Evolutionary conservation across 2,888 invertebrate species (phyloP).

Genomic region (Panopea generosa): DNA sequence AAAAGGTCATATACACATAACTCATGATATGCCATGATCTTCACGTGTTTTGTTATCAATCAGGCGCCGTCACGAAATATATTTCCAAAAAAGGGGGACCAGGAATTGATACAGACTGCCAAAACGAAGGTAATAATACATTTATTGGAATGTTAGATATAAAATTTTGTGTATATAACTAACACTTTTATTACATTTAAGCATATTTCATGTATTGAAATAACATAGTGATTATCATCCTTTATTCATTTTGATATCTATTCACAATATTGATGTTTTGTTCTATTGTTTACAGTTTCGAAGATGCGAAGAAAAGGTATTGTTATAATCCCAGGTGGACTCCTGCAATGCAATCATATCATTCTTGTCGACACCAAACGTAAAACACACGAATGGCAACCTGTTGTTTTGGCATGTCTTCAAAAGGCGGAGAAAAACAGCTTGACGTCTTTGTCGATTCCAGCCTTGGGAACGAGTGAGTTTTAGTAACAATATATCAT

Average conservation of each 20-base stretch:
- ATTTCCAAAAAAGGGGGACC: conserved; percentile 56
- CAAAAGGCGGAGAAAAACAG: conserved; percentile 39
- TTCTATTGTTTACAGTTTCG: no score
- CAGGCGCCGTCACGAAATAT: conserved; percentile 60
- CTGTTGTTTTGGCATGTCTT: conserved; percentile 28
- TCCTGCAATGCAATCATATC: conserved; percentile 31
- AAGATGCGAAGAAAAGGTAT: conserved; percentile 40
- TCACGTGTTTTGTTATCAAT: no score
- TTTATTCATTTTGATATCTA: no score
- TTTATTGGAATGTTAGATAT: no score
- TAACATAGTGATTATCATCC: no score
- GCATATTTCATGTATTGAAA: no score
- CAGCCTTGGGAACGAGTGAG: conserved; percentile 59
- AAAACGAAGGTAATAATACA: conserved; percentile 41
- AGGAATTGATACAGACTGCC: conserved; percentile 49
- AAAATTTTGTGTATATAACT: no score
- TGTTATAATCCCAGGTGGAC: conserved; percentile 39
- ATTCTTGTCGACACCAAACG: conserved; percentile 41
- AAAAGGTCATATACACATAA: no score
- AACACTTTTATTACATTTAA: no score
- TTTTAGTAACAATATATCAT: no score
- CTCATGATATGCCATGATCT: no score
- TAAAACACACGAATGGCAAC: conserved; percentile 36
- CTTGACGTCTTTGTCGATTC: conserved; percentile 47
- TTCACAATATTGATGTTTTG: no score